Percentiles rank a stretch among this genome's conserved stretches.
phyloP scores from a whole-genome alignment of 2,113 vertebrate species.

The Serinus canaria region DNA sequence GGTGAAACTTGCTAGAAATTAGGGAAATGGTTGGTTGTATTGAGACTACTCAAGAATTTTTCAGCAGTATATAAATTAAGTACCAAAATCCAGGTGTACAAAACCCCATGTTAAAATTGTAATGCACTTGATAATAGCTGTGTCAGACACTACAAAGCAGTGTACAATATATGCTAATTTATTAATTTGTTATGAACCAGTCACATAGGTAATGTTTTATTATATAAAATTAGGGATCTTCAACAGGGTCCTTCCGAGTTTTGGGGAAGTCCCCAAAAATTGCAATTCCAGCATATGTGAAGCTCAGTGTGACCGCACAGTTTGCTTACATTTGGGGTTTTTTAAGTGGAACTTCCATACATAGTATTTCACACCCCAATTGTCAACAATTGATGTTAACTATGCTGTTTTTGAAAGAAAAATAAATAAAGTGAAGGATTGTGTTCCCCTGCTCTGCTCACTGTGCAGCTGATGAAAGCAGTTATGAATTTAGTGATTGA shows the following conservation, averaged over 20 bases:
- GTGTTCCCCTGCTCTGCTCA: not conserved
- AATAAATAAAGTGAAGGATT: not conserved
- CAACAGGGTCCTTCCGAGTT: not conserved
- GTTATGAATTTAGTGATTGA: not conserved
- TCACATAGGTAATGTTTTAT: conserved; percentile 6
- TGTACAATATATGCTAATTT: not conserved
- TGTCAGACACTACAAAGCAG: conserved; percentile 27
- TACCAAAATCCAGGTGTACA: not conserved
- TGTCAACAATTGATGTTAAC: not conserved
- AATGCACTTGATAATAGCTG: not conserved
- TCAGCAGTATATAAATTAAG: not conserved
- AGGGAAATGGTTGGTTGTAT: not conserved
- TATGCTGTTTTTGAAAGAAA: not conserved
- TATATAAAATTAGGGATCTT: not conserved
- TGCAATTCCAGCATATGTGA: not conserved
- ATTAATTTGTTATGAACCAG: conserved; percentile 36
- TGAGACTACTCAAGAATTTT: not conserved
- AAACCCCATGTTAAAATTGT: not conserved
- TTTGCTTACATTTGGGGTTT: not conserved
- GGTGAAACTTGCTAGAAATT: not conserved
- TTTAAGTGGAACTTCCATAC: conserved; percentile 7
- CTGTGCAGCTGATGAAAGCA: not conserved
- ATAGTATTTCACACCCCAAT: conserved; percentile 12
- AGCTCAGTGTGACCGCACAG: not conserved
- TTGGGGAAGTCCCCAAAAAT: conserved; percentile 38